These are phyloP conservation scores for Lordiphosa mommai DNA, from an alignment of 1,140 invertebrate species.

Conservation along the genomic window DNA sequence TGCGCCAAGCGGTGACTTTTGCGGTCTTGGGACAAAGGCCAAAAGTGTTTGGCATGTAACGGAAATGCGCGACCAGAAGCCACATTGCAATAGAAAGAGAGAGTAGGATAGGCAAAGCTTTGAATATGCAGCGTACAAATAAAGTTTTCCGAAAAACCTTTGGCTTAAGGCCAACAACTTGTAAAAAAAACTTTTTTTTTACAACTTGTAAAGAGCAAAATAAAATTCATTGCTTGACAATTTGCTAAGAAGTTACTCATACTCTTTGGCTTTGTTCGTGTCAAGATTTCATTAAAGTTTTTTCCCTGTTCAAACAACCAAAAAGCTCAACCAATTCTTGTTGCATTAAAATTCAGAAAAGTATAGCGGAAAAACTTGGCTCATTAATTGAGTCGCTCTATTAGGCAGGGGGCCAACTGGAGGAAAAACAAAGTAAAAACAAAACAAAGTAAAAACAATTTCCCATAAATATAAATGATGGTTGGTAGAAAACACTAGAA, in stretches of 20 bases:
- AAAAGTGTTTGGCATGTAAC: slow-evolving; percentile 76
- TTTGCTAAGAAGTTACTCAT: slow-evolving; percentile 36
- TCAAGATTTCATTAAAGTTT: slow-evolving; percentile 73
- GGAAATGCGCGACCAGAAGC: slow-evolving; percentile 67
- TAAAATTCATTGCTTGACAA: slow-evolving; percentile 74
- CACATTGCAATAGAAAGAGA: background rate
- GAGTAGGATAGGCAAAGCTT: slow-evolving; percentile 17
- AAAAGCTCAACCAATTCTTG: slow-evolving; percentile 59
- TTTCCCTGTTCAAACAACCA: slow-evolving; percentile 24
- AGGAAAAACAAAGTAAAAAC: slow-evolving; percentile 19
- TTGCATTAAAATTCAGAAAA: slow-evolving; percentile 11
- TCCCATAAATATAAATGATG: slow-evolving; percentile 68
- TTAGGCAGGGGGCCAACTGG: slow-evolving; percentile 37
- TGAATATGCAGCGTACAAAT: slow-evolving; percentile 61
- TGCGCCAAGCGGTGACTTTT: slow-evolving; percentile 69
- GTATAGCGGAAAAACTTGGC: slow-evolving; percentile 27
- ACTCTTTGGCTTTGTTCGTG: slow-evolving; percentile 38
- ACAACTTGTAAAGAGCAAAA: slow-evolving; percentile 62
- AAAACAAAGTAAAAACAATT: slow-evolving; percentile 26
- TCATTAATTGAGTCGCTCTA: slow-evolving; percentile 73
- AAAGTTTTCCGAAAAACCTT: slow-evolving; percentile 59
- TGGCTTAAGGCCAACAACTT: slow-evolving; percentile 71
- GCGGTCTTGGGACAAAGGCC: slow-evolving; percentile 69
- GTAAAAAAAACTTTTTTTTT: slow-evolving; percentile 43
- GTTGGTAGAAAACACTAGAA: background rate